Evolutionary conservation across 2,113 vertebrate species (phyloP).

Genomic region (Craseonycteris thonglongyai): DNA sequence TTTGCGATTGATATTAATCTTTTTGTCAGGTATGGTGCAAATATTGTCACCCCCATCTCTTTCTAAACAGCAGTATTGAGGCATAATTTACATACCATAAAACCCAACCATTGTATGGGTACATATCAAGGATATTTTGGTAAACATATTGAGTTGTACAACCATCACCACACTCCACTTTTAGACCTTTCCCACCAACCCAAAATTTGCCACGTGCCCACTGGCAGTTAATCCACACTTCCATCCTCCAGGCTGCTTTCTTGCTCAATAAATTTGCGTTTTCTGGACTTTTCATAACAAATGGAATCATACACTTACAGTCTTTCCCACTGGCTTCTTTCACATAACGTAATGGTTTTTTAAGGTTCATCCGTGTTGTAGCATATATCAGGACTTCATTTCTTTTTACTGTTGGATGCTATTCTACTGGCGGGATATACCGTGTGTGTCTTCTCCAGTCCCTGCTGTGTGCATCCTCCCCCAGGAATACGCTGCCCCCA

Average conservation of each 20-base stretch:
- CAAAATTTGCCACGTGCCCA: neutral
- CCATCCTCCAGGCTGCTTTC: neutral
- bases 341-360: neutral
- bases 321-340: neutral
- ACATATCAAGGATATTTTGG: neutral
- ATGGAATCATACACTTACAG: neutral
- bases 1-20: neutral
- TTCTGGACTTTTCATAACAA: neutral
- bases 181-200: neutral
- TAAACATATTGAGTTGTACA: neutral
- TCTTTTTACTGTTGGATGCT: neutral
- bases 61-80: neutral
- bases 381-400: neutral
- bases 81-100: neutral
- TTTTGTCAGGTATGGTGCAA: neutral
- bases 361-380: neutral
- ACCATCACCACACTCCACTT: neutral
- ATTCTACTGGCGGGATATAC: neutral
- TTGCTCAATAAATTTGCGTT: neutral
- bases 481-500: neutral
- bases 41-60: neutral
- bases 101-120: neutral
- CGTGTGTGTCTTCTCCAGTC: neutral
- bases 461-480: neutral
- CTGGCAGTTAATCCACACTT: neutral